Conservation (phyloP, 2,113 vertebrate genomes). For the Rhynchomys soricoides region DNA sequence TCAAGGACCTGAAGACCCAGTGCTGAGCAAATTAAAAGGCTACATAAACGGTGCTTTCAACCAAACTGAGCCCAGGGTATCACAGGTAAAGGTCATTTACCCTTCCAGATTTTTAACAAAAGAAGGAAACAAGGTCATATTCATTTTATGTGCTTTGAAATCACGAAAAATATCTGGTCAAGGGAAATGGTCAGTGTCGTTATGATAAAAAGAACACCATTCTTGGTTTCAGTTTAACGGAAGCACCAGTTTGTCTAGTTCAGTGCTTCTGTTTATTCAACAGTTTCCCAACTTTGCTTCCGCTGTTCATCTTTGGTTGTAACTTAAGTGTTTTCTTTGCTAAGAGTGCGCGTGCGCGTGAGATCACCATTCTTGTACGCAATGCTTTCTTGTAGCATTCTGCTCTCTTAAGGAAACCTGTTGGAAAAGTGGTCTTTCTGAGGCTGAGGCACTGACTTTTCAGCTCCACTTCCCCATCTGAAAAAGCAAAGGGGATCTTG, state of each 20-base stretch:
- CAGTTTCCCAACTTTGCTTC: background rate
- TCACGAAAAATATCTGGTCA: constrained; percentile 35
- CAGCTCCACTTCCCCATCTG: background rate
- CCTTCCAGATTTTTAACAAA: constrained; percentile 32
- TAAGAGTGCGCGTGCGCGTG: background rate
- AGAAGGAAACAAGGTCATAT: background rate
- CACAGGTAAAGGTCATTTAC: background rate
- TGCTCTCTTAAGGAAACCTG: background rate
- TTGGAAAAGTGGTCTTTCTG: background rate
- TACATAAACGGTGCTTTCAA: background rate
- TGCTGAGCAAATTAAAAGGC: background rate
- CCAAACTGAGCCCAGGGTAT: background rate
- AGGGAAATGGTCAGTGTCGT: background rate
- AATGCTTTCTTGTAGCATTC: background rate
- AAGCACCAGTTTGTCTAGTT: background rate
- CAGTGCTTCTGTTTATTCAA: background rate
- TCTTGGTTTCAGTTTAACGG: background rate
- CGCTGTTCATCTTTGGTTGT: background rate
- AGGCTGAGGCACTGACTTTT: background rate
- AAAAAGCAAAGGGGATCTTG: background rate
- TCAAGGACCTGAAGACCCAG: background rate
- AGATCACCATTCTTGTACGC: background rate
- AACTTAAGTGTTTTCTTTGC: background rate
- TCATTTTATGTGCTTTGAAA: background rate
- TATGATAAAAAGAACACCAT: background rate